These are phyloP conservation scores for Nephrotoma appendiculata DNA, from an alignment of 2,888 invertebrate genomes.

Conservation along the genomic window DNA sequence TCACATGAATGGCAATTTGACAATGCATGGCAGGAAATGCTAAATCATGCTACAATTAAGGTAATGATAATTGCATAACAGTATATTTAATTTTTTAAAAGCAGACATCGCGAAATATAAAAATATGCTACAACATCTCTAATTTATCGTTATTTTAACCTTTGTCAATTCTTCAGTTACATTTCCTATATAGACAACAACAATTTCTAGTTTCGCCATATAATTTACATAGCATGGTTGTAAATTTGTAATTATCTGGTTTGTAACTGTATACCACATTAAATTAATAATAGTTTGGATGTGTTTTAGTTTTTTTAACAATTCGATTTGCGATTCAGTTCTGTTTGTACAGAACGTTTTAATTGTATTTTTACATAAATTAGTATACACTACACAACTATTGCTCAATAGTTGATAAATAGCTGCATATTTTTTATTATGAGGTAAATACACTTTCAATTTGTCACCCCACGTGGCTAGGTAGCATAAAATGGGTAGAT, in stretches of 20 bases:
- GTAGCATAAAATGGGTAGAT: too few relatives aligned
- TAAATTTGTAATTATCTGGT: background rate
- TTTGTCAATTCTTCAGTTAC: background rate
- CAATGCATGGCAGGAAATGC: conserved; percentile 94
- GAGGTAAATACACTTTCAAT: background rate
- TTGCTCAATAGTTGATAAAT: background rate
- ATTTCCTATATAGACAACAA: background rate
- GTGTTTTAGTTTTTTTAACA: background rate
- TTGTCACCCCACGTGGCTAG: background rate
- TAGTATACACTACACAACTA: background rate
- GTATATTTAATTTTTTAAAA: background rate
- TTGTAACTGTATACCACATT: background rate
- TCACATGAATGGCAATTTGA: conserved; percentile 59
- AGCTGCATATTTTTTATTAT: background rate
- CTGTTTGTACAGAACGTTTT: background rate
- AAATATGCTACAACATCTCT: background rate
- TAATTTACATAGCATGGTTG: background rate
- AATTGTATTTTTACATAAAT: background rate
- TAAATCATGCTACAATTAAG: conserved; percentile 90
- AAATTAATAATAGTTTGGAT: background rate
- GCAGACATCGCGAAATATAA: background rate
- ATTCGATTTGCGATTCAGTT: background rate
- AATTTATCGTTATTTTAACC: background rate
- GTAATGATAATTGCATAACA: conserved; percentile 30
- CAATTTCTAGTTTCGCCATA: too few relatives aligned